Base-by-base conservation (phyloP, 1,140 invertebrate genomes). In the Drosophila gunungcola region DNA sequence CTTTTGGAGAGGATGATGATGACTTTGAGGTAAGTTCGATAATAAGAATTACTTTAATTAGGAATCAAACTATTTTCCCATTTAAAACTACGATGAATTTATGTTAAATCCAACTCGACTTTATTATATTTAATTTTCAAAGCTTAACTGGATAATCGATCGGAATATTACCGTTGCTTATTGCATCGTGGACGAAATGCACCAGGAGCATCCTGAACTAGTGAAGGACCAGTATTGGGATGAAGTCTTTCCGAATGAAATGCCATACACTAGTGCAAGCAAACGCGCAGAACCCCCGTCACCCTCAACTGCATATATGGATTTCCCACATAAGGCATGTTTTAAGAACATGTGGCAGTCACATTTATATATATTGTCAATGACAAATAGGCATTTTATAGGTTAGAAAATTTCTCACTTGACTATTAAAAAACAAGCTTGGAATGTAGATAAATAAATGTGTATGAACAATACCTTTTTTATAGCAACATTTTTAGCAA, bases 171-270 rank as follows among this genome's bases (percentile, higher is more conserved):
- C 97, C 92, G 96, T 97, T 1, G 96, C 96, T 1, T 98, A 97
- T 93, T 93, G 97, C 78, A 98, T 98, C 67, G 97, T 98, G 13
- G 97, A 98, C 91, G 97, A 97, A 92, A 98, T 98, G 97, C 97
- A 98, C 91, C 96, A 97, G 90, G 96, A 97, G 69, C 96, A 97
- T 93, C 97, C 97, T 0, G 96, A 97, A 90, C 91, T 98, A 39
- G 95, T 97, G 13, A 95, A 94, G 43, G 97, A 98, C 94, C 96
- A 97, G 79, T 98, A 98, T 90, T 98, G 97, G 97, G 97, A 97
- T 83, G 95, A 97, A 85, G 94, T 97, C 48, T 96, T 97, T 72
- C 97, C 97, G 0, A 94, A 94, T 4, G 96, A 97, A 88, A 90
- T 98, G 45, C 97, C 97, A 0, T 97, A 97, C 90, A 97, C 96